Evolutionary conservation across 2,113 vertebrate species (phyloP).

Genomic region (Oenanthe melanoleuca): DNA sequence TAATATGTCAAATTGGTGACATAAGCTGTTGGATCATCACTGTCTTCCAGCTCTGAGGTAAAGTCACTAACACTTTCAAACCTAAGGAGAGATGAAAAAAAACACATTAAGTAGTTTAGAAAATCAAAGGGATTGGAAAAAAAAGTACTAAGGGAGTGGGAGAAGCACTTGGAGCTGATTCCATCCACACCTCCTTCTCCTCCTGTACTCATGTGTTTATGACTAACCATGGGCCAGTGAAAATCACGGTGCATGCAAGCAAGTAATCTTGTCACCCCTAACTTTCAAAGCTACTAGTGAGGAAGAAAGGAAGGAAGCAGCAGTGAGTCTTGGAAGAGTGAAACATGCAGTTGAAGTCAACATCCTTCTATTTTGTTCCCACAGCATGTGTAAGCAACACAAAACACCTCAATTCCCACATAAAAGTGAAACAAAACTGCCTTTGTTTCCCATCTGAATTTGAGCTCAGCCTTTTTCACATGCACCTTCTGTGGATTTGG

Average conservation of each 20-base stretch:
- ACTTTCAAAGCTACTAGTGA: neutral
- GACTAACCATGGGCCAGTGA: neutral
- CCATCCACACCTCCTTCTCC: neutral
- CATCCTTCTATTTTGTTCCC: neutral
- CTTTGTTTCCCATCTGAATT: neutral
- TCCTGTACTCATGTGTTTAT: neutral
- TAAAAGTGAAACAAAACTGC: neutral
- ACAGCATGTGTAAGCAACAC: neutral
- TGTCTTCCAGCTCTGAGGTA: constrained; percentile 80
- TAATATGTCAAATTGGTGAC: constrained; percentile 98
- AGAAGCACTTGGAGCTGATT: neutral
- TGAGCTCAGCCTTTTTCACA: neutral
- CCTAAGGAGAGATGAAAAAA: constrained; percentile 67
- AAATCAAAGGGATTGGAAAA: neutral
- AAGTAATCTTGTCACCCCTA: neutral
- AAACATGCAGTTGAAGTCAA: neutral
- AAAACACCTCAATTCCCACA: neutral
- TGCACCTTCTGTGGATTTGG: neutral
- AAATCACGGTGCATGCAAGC: neutral
- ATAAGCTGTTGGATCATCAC: constrained; percentile 88
- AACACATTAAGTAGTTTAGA: neutral
- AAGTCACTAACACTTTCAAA: constrained; percentile 88
- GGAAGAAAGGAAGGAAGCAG: neutral
- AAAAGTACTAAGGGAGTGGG: neutral
- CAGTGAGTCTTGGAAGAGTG: neutral